A percentile compares a stretch with the other conserved stretches of the same genome.
phyloP scores from a whole-genome alignment of 2,797 vertebrate genomes.

The Leptatherina wallacei region DNA sequence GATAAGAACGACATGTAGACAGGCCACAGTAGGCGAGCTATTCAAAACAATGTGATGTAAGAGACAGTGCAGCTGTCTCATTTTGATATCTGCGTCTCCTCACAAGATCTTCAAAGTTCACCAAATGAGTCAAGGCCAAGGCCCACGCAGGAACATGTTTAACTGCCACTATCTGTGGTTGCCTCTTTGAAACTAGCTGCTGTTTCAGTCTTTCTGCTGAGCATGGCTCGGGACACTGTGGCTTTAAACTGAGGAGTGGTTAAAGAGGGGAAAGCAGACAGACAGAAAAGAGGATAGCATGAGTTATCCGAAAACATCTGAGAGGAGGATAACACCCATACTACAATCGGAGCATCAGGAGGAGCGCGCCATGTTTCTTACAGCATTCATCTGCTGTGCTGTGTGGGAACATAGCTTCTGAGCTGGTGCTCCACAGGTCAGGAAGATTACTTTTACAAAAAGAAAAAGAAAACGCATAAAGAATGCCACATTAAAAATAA shows the following conservation, averaged over 20 bases:
- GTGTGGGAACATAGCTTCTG: neutral
- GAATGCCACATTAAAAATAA: neutral
- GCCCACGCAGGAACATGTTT: slow-evolving; percentile 55
- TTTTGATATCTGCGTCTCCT: slow-evolving; percentile 48
- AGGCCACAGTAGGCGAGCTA: slow-evolving; percentile 28
- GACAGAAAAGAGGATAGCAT: slow-evolving; percentile 41
- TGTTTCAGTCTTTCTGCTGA: slow-evolving; percentile 20
- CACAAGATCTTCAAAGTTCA: slow-evolving; percentile 60
- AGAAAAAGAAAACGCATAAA: neutral
- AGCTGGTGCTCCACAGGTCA: neutral
- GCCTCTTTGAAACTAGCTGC: slow-evolving; percentile 37
- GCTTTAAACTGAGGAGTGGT: slow-evolving; percentile 22
- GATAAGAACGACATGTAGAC: slow-evolving; percentile 45
- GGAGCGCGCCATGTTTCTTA: slow-evolving; percentile 32
- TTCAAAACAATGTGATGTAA: slow-evolving; percentile 50
- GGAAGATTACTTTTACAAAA: neutral
- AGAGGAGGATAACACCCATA: slow-evolving; percentile 55
- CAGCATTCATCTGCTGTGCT: slow-evolving; percentile 5
- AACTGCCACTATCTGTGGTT: slow-evolving; percentile 76
- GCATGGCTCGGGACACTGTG: neutral
- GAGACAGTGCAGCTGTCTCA: slow-evolving; percentile 33
- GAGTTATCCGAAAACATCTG: slow-evolving; percentile 60
- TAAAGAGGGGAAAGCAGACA: slow-evolving; percentile 24
- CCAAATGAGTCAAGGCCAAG: slow-evolving; percentile 67
- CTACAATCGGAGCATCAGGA: slow-evolving; percentile 19